phyloP scores from a whole-genome alignment of 1,140 invertebrate species.

The Diuraphis noxia region DNA sequence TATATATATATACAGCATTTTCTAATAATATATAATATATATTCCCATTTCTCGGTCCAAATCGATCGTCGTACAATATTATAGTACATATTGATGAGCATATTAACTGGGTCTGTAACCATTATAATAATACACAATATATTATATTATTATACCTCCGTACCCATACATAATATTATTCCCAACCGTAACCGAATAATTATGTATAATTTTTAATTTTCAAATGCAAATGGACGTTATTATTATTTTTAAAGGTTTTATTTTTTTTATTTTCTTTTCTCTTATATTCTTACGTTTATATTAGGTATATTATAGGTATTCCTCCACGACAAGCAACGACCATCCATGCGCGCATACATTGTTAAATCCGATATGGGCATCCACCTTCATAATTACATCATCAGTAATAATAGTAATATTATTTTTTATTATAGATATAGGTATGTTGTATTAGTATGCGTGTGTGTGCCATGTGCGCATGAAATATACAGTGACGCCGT shows the following conservation, averaged over 20 bases:
- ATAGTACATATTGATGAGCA: background rate
- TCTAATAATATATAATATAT: slow-evolving; percentile 12
- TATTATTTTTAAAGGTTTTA: background rate
- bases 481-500: background rate
- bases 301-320: background rate
- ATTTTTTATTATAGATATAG: background rate
- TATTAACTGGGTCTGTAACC: background rate
- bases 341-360: background rate
- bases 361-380: background rate
- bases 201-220: slow-evolving; percentile 46
- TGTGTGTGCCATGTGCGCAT: background rate
- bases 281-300: background rate
- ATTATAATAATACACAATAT: background rate
- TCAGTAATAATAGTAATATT: slow-evolving; percentile 1
- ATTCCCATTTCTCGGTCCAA: background rate
- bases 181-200: background rate
- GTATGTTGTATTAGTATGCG: background rate
- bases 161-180: background rate
- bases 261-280: background rate
- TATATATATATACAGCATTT: background rate
- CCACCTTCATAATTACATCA: slow-evolving; percentile 18
- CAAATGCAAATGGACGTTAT: slow-evolving; percentile 38
- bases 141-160: background rate
- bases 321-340: background rate
- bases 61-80: slow-evolving; percentile 1